A percentile compares a stretch with the other conserved stretches of the same genome.
Evolutionary conservation across 2,113 vertebrate species (phyloP).

Genomic region (Scatophagus argus): DNA sequence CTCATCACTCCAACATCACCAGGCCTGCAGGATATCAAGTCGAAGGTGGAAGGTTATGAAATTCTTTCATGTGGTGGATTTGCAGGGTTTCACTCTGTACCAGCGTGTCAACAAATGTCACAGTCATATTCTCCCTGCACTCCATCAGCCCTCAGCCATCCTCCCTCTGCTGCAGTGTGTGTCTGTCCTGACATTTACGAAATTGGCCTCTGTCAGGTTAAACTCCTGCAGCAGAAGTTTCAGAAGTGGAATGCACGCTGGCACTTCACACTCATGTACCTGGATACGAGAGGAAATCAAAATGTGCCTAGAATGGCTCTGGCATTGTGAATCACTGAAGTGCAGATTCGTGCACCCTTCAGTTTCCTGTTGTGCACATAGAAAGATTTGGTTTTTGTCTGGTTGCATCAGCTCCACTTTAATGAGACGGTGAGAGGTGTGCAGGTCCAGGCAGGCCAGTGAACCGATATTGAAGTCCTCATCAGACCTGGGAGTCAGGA

Average conservation of each 20-base stretch:
- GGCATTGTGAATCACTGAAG: conserved; percentile 26
- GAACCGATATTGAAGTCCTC: conserved; percentile 61
- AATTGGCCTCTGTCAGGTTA: conserved; percentile 42
- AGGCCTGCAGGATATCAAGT: conserved; percentile 35
- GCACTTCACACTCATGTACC: neutral
- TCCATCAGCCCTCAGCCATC: conserved; percentile 26
- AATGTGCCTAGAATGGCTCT: neutral
- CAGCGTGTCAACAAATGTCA: conserved; percentile 78
- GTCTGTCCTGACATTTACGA: conserved; percentile 57
- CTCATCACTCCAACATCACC: conserved; percentile 10
- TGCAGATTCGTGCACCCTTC: neutral
- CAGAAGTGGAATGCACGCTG: conserved; percentile 15
- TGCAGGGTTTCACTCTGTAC: conserved; percentile 25
- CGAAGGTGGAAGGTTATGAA: conserved; percentile 56
- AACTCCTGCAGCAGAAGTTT: conserved; percentile 37
- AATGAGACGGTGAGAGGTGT: conserved; percentile 54
- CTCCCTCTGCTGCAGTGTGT: conserved; percentile 26
- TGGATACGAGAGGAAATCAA: conserved; percentile 18
- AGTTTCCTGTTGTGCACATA: neutral
- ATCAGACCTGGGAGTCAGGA: conserved; percentile 59
- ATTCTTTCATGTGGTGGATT: conserved; percentile 43
- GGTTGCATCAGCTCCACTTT: conserved; percentile 64
- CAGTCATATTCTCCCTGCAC: conserved; percentile 44
- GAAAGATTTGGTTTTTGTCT: conserved; percentile 57
- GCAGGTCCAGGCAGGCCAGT: conserved; percentile 36